phyloP scores from a whole-genome alignment of 2,888 invertebrate species.

The Hypsopygia costalis region DNA sequence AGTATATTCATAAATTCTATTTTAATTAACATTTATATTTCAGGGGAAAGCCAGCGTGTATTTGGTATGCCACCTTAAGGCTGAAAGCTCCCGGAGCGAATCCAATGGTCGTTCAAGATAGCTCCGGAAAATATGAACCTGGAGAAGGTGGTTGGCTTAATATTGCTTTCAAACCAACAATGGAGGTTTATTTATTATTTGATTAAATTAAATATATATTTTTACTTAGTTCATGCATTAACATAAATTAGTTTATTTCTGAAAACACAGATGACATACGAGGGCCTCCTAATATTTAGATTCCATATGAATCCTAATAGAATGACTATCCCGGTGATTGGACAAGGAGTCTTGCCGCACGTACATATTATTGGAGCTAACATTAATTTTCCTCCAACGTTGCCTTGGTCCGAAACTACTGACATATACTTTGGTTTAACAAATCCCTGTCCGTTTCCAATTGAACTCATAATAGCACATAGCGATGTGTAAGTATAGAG shows the following conservation, averaged over 20 bases:
- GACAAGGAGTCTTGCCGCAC: conserved; percentile 75
- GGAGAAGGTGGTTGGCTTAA: conserved; percentile 73
- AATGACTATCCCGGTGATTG: conserved; percentile 66
- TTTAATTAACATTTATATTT: too few relatives aligned
- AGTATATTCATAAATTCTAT: too few relatives aligned
- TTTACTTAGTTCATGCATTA: too few relatives aligned
- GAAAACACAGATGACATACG: conserved; percentile 54
- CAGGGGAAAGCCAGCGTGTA: conserved; percentile 79
- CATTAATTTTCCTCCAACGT: conserved; percentile 81
- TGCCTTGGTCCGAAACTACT: conserved; percentile 82
- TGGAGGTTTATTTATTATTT: conserved; percentile 41
- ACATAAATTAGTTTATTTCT: too few relatives aligned
- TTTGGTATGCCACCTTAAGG: conserved; percentile 73
- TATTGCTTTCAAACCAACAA: conserved; percentile 79
- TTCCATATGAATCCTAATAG: conserved; percentile 76
- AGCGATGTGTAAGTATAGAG: conserved; percentile 78
- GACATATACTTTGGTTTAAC: conserved; percentile 80
- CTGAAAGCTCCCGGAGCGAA: conserved; percentile 44
- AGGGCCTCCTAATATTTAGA: conserved; percentile 58
- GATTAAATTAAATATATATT: conserved; percentile 6
- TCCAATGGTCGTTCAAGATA: conserved; percentile 54
- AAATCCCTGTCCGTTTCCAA: conserved; percentile 83
- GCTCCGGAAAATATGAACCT: conserved; percentile 70
- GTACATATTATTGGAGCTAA: conserved; percentile 70
- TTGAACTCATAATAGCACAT: conserved; percentile 85